A percentile compares a stretch with the other conserved stretches of the same genome.
Evolutionary conservation across 2,113 vertebrate genomes (phyloP).

Genomic region (Elanoides forficatus): DNA sequence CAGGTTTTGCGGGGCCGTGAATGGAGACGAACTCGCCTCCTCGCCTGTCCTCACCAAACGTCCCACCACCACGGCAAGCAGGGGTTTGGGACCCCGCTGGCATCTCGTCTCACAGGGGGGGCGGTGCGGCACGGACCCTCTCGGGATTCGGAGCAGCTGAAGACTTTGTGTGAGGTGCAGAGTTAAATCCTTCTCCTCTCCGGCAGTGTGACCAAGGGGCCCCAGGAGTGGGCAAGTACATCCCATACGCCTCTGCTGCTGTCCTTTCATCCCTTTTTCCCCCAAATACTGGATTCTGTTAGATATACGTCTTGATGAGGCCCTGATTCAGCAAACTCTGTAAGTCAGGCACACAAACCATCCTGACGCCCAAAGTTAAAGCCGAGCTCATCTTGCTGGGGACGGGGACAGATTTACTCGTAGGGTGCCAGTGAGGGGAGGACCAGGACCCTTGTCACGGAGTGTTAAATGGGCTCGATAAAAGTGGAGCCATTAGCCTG

Average conservation of each 20-base stretch:
- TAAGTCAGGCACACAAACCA: neutral
- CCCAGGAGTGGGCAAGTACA: fast-evolving
- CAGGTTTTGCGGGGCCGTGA: fast-evolving
- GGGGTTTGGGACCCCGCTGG: neutral
- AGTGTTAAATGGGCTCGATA: neutral
- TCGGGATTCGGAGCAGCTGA: neutral
- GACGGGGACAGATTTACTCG: neutral
- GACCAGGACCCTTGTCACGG: fast-evolving
- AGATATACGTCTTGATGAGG: neutral
- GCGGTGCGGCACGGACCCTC: fast-evolving
- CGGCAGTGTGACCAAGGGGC: neutral
- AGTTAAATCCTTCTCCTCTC: neutral
- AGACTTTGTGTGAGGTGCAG: fast-evolving
- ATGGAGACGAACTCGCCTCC: too few relatives aligned
- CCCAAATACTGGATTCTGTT: neutral
- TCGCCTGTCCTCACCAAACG: fast-evolving
- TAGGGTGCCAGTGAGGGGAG: neutral
- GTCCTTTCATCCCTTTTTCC: too few relatives aligned
- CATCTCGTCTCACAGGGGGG: neutral
- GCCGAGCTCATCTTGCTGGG: neutral
- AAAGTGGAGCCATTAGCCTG: neutral
- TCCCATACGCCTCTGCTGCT: neutral
- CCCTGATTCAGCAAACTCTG: neutral
- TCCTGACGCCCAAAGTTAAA: neutral
- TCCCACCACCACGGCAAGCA: neutral